Evolutionary conservation across 2,888 invertebrate genomes (phyloP), one percentile per base, ranked within the genome.

Genomic region (Polydrusus cervinus): DNA sequence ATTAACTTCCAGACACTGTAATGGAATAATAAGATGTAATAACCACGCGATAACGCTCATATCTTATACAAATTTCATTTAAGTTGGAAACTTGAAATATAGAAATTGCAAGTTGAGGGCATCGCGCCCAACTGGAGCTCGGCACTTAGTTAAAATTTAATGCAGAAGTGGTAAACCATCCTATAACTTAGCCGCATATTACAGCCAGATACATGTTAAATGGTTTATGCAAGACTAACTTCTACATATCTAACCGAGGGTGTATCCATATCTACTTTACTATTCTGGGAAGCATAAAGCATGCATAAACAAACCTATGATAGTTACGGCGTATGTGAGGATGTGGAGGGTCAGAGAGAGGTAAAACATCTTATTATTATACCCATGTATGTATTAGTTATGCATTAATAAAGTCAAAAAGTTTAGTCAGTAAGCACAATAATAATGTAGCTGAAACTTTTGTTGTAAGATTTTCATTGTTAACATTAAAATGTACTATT

Each of bases 211-310:
- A 83, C 84, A 85, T 86, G 86, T 85, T 87, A 86, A 87, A 87
- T 86, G 86, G 86, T 84, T 86, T 84, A 86, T 85, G 86, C 86
- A 85, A 86, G 83, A 86, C 83, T 84, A 60, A 60, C 57, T 60
- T 60, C 38, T 60, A 60, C 57, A 60, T 60, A 60, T 60, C 57
- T 38, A 60, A 38, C 14, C 53, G n/a, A 30, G 53, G 53, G 53
- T 20, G 53, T 53, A 53, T 20, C 53, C 53, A 53, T 53, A 53
- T 53, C 53, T 53, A 30, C 16, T 60, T 38, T 38, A 38, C 38
- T 38, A 60, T 60, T 16, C 57, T 60, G 16, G 57, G 25, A n/a
- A 53, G 25, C 25, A 53, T 53, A 30, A 25, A 18, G 47, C 47
- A 16, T 47, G n/a, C n/a, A 47, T 47, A 25, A 16, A 47, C 10